Base-by-base conservation (phyloP, 1,140 invertebrate genomes). In the Euwallacea fornicatus region DNA sequence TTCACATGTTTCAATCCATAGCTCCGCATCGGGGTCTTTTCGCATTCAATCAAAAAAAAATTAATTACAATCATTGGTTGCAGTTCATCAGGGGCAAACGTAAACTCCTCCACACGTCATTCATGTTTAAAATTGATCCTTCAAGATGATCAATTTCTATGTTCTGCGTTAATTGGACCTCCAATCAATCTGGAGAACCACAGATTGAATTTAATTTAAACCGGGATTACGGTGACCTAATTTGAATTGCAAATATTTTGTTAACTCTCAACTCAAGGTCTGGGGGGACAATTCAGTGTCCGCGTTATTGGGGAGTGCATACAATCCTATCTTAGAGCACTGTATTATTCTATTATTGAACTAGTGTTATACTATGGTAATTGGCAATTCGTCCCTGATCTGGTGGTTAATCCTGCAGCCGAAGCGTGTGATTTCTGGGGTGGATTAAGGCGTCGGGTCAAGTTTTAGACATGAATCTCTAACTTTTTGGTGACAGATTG, bases 201-300 rank as follows among this genome's bases (percentile, higher is more conserved):
- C 9, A 60, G 21, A 42, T 60, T 60, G 41, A 60, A 33, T 60
- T 60, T 42, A 60, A 60, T 41, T 60, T 60, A 42, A 42, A 60
- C 41, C 11, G 10, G 41, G 16, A 60, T 60, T 60, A 60, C 58
- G 21, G 10, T 60, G 21, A 56, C 54, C 16, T 9, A 21, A 56
- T 56, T 56, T 56, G 54, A n/a, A 56, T 56, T 56, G 54, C 54
- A 56, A 56, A 56, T 56, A 56, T 56, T 56, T 56, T 56, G 54
- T 56, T 56, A 56, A 56, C 54, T 56, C 54, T 56, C 54, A 56
- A 56, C 54, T 56, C 54, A 56, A 56, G 54, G 54, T 56, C 16
- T 15, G 10, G n/a, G 2, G 8, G 54, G 54, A 56, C 54, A 56
- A 56, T 56, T 56, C 54, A 56, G 4, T 33, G 21, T 33, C n/a